Conservation (phyloP, 2,113 vertebrate species). For the Brevimyrus niger region DNA sequence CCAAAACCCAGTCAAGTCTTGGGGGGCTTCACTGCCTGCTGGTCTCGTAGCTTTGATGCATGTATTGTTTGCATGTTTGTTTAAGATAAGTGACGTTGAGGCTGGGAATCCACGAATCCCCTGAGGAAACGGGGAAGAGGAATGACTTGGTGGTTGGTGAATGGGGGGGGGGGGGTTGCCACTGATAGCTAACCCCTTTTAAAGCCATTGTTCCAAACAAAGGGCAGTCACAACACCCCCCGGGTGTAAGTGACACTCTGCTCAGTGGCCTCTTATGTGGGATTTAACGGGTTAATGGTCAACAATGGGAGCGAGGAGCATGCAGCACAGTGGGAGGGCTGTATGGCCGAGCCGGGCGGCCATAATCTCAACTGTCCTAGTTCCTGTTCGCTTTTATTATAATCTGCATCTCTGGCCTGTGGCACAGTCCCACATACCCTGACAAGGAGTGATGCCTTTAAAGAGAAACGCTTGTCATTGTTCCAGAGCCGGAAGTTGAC, state of each 20-base stretch:
- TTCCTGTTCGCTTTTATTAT: slow-evolving; percentile 32
- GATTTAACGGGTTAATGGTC: slow-evolving; percentile 44
- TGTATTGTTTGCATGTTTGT: slow-evolving; percentile 21
- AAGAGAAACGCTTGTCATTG: neutral
- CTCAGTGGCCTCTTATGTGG: slow-evolving; percentile 39
- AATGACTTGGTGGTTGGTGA: neutral
- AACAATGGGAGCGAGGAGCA: slow-evolving; percentile 37
- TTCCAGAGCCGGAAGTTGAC: neutral
- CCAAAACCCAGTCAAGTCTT: neutral
- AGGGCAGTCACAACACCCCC: slow-evolving; percentile 33
- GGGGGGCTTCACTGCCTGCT: neutral
- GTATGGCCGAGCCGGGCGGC: slow-evolving; percentile 26
- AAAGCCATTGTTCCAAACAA: slow-evolving; percentile 39
- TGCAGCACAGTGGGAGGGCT: slow-evolving; percentile 30
- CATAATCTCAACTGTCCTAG: slow-evolving; percentile 27
- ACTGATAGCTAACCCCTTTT: slow-evolving; percentile 41
- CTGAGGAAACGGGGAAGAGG: neutral
- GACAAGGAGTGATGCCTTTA: neutral
- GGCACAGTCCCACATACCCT: neutral
- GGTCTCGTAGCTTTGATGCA: neutral
- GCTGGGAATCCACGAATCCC: neutral
- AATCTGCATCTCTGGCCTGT: neutral
- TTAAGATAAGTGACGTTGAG: slow-evolving; percentile 1
- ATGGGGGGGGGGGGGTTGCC: neutral
- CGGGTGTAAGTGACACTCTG: slow-evolving; percentile 34